A percentile compares a stretch with the other conserved stretches of the same genome.
phyloP scores from a whole-genome alignment of 2,113 vertebrate species.

The Pantherophis guttatus region DNA sequence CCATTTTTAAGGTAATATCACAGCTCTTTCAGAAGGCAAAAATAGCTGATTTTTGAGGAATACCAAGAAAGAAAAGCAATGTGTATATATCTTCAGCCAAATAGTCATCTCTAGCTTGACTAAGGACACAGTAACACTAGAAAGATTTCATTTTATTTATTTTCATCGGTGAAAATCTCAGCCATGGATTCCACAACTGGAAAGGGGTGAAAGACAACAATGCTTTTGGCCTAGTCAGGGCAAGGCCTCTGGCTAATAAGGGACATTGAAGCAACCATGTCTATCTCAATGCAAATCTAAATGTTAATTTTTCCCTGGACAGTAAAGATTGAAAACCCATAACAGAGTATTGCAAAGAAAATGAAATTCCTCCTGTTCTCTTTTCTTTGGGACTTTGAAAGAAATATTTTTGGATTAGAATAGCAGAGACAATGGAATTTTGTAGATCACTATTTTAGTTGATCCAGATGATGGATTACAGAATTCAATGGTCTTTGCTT shows the following conservation, averaged over 20 bases:
- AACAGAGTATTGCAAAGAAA: not conserved
- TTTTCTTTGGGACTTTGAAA: not conserved
- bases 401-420: not conserved
- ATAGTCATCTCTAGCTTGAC: not conserved
- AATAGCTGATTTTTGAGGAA: not conserved
- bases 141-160: not conserved
- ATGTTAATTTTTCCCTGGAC: not conserved
- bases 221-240: not conserved
- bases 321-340: not conserved
- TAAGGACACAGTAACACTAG: accelerated
- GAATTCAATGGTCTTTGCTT: not conserved
- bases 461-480: not conserved
- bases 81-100: accelerated
- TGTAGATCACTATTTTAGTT: not conserved
- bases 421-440: not conserved
- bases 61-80: not conserved
- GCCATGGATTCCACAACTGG: not conserved
- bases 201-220: not conserved
- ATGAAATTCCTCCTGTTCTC: not conserved
- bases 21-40: not conserved
- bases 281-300: not conserved
- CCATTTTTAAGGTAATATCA: not conserved
- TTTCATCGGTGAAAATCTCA: not conserved
- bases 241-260: not conserved
- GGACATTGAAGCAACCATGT: not conserved